These are phyloP conservation scores for Drosophila tsacasi DNA, from an alignment of 1,140 invertebrate species.

Conservation along the genomic window DNA sequence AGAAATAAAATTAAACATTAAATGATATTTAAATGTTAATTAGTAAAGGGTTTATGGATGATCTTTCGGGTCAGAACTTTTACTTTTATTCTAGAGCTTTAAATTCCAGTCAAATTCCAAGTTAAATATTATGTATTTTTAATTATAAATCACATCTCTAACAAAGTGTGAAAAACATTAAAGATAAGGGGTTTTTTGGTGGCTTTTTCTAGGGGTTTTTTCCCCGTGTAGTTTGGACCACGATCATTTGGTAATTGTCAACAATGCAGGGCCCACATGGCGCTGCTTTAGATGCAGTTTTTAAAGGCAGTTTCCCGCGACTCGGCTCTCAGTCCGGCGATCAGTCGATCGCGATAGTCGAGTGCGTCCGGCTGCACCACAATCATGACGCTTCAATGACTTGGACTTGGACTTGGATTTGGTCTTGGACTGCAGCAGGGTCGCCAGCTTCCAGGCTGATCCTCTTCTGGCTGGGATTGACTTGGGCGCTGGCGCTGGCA, in stretches of 20 bases:
- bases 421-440: not conserved
- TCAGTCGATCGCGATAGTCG: slow-evolving; percentile 39
- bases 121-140: too few species aligned
- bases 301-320: slow-evolving; percentile 13
- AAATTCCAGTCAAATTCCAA: too few species aligned
- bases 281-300: not conserved
- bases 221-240: slow-evolving; percentile 7
- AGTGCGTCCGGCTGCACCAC: slow-evolving; percentile 25
- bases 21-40: not conserved
- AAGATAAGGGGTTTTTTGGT: not conserved
- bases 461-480: not conserved
- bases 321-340: not conserved
- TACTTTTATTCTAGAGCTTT: too few species aligned
- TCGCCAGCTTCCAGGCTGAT: not conserved
- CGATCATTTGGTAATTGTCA: slow-evolving; percentile 8
- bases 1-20: not conserved
- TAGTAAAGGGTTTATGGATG: not conserved
- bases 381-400: slow-evolving; percentile 29
- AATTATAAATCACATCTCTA: not conserved
- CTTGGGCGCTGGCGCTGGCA: not conserved
- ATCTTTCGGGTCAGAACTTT: too few species aligned
- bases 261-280: slow-evolving; percentile 9
- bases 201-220: not conserved
- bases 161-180: not conserved
- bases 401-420: not conserved